Evolutionary conservation across 2,113 vertebrate genomes (phyloP).

Genomic region (Marmota flaviventris): DNA sequence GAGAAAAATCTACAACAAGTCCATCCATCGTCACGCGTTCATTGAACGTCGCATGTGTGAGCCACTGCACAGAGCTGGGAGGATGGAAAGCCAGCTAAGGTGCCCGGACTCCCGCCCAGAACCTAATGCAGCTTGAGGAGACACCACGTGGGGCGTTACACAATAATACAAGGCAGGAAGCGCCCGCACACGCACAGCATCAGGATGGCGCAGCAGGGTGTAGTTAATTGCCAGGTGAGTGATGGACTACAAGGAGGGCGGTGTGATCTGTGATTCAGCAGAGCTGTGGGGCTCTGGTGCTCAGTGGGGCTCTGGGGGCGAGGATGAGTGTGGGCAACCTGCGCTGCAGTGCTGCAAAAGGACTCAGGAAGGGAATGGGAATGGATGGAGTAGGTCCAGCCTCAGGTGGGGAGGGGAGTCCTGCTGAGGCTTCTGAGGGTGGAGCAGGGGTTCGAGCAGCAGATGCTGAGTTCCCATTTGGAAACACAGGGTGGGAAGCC

Average conservation of each 20-base stretch:
- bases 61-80: background rate
- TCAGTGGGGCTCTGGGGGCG: rapidly evolving
- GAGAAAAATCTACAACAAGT: slow-evolving; percentile 31
- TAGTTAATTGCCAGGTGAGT: slow-evolving; percentile 55
- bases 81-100: background rate
- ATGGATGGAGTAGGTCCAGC: background rate
- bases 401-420: background rate
- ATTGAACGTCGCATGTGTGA: slow-evolving; percentile 16
- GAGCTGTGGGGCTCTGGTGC: background rate
- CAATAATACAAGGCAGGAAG: slow-evolving; percentile 29
- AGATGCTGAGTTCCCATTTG: background rate
- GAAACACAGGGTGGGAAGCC: background rate
- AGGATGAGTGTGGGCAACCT: background rate
- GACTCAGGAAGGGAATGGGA: background rate
- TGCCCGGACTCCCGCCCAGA: background rate
- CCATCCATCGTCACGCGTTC: slow-evolving; percentile 9
- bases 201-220: slow-evolving; percentile 35
- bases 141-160: slow-evolving; percentile 24
- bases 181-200: background rate
- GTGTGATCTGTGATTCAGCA: background rate
- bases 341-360: background rate
- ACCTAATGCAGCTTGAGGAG: background rate
- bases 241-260: background rate
- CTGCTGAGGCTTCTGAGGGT: background rate
- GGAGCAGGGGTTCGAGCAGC: background rate